Evolutionary conservation across 2,113 vertebrate genomes (phyloP).

Genomic region (Astatoreochromis straeleni): DNA sequence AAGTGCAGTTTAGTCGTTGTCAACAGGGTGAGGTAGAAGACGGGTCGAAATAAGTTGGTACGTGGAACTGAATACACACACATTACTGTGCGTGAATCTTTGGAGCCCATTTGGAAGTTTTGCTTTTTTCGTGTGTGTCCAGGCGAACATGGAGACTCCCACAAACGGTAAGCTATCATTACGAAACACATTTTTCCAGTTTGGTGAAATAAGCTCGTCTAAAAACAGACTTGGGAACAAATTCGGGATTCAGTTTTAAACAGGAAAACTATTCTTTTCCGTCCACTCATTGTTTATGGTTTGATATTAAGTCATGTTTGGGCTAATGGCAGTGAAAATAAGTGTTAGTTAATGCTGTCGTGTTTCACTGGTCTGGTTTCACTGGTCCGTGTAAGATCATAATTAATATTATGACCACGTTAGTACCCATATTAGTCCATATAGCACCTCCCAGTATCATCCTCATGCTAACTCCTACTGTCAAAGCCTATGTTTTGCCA

Average conservation of each 20-base stretch:
- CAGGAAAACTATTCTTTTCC: neutral
- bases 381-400: neutral
- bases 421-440: neutral
- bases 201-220: neutral
- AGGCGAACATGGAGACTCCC: neutral
- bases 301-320: neutral
- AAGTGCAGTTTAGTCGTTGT: constrained; percentile 37
- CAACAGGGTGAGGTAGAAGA: constrained; percentile 49
- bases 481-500: neutral
- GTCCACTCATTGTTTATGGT: rapidly evolving
- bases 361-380: neutral
- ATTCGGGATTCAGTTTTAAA: neutral
- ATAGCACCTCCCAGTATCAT: neutral
- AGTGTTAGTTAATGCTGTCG: neutral
- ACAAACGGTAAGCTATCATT: constrained; percentile 27
- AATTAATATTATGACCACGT: neutral
- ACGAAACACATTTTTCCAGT: neutral
- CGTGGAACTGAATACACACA: constrained; percentile 2
- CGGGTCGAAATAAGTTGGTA: neutral
- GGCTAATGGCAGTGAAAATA: neutral
- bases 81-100: neutral
- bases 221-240: neutral
- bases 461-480: neutral
- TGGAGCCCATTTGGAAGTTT: neutral
- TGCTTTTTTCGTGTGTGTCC: neutral